phyloP scores from a whole-genome alignment of 1,140 invertebrate genomes.

The Camponotus vicinus region DNA sequence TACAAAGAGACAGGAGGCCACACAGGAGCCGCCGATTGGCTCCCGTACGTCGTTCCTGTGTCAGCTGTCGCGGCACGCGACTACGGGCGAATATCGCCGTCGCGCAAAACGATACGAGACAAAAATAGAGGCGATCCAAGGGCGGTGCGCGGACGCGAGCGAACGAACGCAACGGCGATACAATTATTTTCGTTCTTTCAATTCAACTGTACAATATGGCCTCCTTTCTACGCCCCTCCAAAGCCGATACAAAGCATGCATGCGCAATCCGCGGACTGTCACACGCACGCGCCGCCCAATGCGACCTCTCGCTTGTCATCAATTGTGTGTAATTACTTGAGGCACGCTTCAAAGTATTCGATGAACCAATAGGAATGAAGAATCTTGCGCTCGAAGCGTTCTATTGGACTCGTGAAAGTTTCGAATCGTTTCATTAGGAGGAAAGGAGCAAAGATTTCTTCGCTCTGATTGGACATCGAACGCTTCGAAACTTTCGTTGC shows the following conservation, averaged over 20 bases:
- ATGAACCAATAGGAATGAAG: neutral
- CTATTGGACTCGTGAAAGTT: no score
- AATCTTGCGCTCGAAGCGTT: no score
- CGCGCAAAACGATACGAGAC: constrained; percentile 5
- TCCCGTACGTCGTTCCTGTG: constrained; percentile 42
- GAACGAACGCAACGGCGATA: constrained; percentile 64
- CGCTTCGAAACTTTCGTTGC: no score
- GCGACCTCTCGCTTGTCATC: neutral
- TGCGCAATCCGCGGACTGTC: constrained; percentile 33
- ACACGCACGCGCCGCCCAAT: constrained; percentile 13
- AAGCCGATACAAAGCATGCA: constrained; percentile 52
- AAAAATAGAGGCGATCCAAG: constrained; percentile 44
- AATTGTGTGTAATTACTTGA: no score
- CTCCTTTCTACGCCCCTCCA: constrained; percentile 85
- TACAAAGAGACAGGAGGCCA: constrained; percentile 53
- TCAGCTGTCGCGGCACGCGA: constrained; percentile 1
- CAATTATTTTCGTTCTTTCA: constrained; percentile 85
- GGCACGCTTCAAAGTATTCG: neutral
- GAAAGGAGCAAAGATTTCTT: no score
- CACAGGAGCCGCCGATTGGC: constrained; percentile 51
- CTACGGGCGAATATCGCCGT: constrained; percentile 11
- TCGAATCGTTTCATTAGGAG: no score
- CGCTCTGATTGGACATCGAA: no score
- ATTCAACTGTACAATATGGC: constrained; percentile 87
- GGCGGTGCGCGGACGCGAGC: constrained; percentile 27